Conservation (phyloP, 2,888 invertebrate genomes). For the Timandra comae region DNA sequence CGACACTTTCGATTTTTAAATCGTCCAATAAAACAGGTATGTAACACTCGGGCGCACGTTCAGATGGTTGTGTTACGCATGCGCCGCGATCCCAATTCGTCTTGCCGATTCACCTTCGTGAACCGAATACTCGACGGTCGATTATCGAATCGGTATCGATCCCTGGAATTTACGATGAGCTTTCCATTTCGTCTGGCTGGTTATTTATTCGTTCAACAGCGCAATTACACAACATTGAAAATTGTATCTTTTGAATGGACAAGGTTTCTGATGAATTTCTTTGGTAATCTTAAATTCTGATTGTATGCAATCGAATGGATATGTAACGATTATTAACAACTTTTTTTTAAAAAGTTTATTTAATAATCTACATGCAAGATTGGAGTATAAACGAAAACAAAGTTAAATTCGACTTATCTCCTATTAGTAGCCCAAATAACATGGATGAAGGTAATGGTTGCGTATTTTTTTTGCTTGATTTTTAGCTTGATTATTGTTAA, state of each 20-base stretch:
- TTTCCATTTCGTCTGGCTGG: constrained; percentile 53
- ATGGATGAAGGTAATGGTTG: too few species aligned
- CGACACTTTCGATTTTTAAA: constrained; percentile 50
- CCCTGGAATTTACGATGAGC: constrained; percentile 38
- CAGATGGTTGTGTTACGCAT: constrained; percentile 9
- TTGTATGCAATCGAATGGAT: too few species aligned
- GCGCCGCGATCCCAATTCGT: constrained; percentile 21
- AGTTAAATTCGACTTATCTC: too few species aligned
- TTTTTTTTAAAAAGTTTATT: too few species aligned
- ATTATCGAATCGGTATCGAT: constrained; percentile 26
- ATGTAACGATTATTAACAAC: too few species aligned
- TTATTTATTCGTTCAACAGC: constrained; percentile 38
- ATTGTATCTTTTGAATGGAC: neutral
- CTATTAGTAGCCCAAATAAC: too few species aligned
- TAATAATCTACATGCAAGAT: too few species aligned
- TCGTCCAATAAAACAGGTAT: constrained; percentile 26
- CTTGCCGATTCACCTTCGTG: constrained; percentile 27
- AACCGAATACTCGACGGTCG: constrained; percentile 37
- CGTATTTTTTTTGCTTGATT: too few species aligned
- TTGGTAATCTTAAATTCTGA: too few species aligned
- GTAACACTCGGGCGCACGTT: constrained; percentile 14
- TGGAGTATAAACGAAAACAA: too few species aligned
- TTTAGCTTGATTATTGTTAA: too few species aligned
- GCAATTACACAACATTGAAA: constrained; percentile 18
- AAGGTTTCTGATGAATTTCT: too few species aligned